Evolutionary conservation across 2,888 invertebrate genomes (phyloP), one percentile per base, ranked within the genome.

Genomic region (Diarsia rubi): DNA sequence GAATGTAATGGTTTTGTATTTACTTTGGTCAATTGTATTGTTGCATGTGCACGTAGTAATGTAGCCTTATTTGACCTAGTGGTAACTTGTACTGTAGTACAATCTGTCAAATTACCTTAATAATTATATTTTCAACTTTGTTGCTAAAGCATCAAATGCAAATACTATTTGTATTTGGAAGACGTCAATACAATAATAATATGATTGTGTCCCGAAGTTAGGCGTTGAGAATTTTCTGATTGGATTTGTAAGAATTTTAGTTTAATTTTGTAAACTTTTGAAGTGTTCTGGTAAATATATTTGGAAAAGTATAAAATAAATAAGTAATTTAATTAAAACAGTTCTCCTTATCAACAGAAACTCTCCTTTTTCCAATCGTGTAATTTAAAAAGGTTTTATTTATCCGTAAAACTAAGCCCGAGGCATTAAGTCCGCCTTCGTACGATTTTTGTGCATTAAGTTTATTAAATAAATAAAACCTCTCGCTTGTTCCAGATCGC

Each of bases 401-500:
- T 21, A 3, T 8, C 31, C 9, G 8, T 8, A 42, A 1, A 52
- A 44, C 14, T 74, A 9, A n/a, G n/a, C n/a, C n/a, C n/a, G n/a
- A n/a, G n/a, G n/a, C n/a, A n/a, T n/a, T n/a, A n/a, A n/a, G n/a
- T n/a, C n/a, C n/a, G n/a, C n/a, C n/a, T n/a, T n/a, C n/a, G n/a
- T n/a, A n/a, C n/a, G n/a, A n/a, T n/a, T n/a, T n/a, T n/a, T n/a
- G n/a, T n/a, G n/a, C n/a, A n/a, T n/a, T n/a, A n/a, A n/a, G n/a
- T n/a, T n/a, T n/a, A n/a, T n/a, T n/a, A n/a, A n/a, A n/a, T n/a
- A n/a, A n/a, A n/a, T n/a, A n/a, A 71, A 47, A 16, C n/a, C 0
- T 27, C 0, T 19, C n/a, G n/a, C 60, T 44, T 63, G 54, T 91
- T 89, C 0, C 91, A 96, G 96, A 81, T 94, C 63, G 83, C 89